Evolutionary conservation across 2,113 vertebrate species (phyloP).

Genomic region (Micromys minutus): DNA sequence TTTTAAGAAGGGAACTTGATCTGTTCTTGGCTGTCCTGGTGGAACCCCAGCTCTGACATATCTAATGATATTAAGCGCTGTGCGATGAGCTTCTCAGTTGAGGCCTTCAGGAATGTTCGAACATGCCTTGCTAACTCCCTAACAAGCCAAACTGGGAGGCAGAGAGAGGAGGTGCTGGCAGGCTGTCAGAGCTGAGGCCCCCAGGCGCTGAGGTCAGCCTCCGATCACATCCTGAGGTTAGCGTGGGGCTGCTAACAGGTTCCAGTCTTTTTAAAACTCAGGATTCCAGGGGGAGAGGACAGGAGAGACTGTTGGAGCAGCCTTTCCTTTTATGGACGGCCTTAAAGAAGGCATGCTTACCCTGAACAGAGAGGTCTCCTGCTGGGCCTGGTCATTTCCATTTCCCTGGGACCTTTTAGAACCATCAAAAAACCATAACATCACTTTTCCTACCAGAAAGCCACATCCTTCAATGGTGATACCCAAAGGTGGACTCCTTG

Average conservation of each 20-base stretch:
- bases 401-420: background rate
- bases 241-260: conserved; percentile 6
- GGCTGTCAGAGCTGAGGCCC: background rate
- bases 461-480: conserved; percentile 65
- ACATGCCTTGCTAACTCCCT: conserved; percentile 36
- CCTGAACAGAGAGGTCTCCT: background rate
- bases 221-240: conserved; percentile 21
- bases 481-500: conserved; percentile 48
- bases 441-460: conserved; percentile 61
- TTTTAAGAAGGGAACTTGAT: conserved; percentile 54
- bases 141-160: conserved; percentile 16
- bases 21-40: conserved; percentile 52
- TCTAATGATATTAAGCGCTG: conserved; percentile 54
- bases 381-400: background rate
- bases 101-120: conserved; percentile 54
- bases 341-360: background rate
- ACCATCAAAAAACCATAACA: background rate
- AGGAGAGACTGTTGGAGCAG: background rate
- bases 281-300: background rate
- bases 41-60: conserved; percentile 48
- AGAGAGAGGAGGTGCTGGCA: background rate
- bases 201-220: background rate
- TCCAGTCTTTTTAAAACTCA: background rate
- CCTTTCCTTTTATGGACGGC: background rate
- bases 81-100: conserved; percentile 56